Percentiles rank a stretch among this genome's conserved stretches.
phyloP scores from a whole-genome alignment of 2,797 vertebrate genomes.

The Setipinna tenuifilis region DNA sequence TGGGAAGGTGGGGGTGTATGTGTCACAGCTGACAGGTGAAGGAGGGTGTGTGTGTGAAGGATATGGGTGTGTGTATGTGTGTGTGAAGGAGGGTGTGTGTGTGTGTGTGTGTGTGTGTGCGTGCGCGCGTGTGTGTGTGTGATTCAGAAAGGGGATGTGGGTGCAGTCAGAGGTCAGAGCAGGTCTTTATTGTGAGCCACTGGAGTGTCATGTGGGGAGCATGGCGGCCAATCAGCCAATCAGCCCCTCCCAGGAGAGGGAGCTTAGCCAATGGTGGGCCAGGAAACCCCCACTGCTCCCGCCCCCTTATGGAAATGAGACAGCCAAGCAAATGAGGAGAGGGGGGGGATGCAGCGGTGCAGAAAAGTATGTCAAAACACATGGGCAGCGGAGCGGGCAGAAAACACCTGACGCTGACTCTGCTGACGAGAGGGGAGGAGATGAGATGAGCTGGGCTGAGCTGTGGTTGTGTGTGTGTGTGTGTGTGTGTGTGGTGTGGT shows the following conservation, averaged over 20 bases:
- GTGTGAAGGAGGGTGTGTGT: too few relatives aligned
- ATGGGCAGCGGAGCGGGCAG: conserved; percentile 34
- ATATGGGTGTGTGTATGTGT: too few relatives aligned
- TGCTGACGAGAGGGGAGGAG: neutral
- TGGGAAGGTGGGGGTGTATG: neutral
- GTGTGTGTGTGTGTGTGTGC: too few relatives aligned
- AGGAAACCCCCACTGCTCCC: conserved; percentile 34
- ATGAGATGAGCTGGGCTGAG: neutral
- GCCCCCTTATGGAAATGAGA: conserved; percentile 56
- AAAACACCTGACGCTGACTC: conserved; percentile 52
- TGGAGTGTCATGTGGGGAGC: too few relatives aligned
- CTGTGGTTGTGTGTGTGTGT: too few relatives aligned
- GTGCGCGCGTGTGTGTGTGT: too few relatives aligned
- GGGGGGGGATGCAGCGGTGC: conserved; percentile 41
- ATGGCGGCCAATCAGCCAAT: too few relatives aligned
- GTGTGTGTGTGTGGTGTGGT: neutral
- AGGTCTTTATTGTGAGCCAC: neutral
- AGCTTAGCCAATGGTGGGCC: conserved; percentile 50
- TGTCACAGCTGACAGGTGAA: too few relatives aligned
- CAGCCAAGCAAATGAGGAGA: conserved; percentile 47
- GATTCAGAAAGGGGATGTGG: too few relatives aligned
- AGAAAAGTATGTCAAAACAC: conserved; percentile 57
- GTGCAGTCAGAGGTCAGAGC: neutral
- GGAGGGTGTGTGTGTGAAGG: neutral
- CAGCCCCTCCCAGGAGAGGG: too few relatives aligned